Evolutionary conservation across 2,797 vertebrate species (phyloP).

Genomic region (Pseudochromis fuscus): DNA sequence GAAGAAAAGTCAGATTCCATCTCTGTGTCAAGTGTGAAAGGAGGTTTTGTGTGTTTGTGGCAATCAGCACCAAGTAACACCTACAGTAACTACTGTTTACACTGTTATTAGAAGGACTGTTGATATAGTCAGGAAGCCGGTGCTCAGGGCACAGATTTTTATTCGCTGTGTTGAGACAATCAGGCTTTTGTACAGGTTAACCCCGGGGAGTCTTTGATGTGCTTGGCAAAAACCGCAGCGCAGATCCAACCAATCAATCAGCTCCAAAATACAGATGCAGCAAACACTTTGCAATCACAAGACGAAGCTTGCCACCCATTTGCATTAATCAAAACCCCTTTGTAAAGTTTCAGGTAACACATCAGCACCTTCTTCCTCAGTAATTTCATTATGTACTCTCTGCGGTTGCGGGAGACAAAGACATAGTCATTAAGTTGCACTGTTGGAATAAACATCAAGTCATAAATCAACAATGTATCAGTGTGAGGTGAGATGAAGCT

Average conservation of each 20-base stretch:
- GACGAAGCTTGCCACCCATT: constrained; percentile 74
- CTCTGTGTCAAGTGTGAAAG: constrained; percentile 43
- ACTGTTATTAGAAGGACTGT: constrained; percentile 61
- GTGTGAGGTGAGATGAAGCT: constrained; percentile 11
- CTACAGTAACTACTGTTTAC: constrained; percentile 53
- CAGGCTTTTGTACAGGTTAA: constrained; percentile 75
- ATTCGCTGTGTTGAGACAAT: constrained; percentile 70
- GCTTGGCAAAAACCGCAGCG: constrained; percentile 64
- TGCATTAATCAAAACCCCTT: constrained; percentile 58
- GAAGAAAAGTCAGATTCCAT: constrained; percentile 39
- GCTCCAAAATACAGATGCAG: constrained; percentile 59
- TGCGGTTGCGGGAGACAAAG: constrained; percentile 56
- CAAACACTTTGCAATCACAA: constrained; percentile 68
- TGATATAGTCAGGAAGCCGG: constrained; percentile 53
- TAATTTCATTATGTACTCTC: constrained; percentile 48
- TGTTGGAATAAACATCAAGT: constrained; percentile 52
- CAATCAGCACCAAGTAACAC: constrained; percentile 56
- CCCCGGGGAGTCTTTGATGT: constrained; percentile 66
- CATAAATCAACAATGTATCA: constrained; percentile 61
- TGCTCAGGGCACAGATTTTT: constrained; percentile 59
- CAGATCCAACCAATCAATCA: constrained; percentile 68
- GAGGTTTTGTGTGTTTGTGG: constrained; percentile 54
- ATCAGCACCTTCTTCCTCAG: constrained; percentile 33
- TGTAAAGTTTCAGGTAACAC: constrained; percentile 51
- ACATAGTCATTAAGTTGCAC: constrained; percentile 67